Conservation (phyloP, 2,797 vertebrate genomes). For the Ispidina picta region DNA sequence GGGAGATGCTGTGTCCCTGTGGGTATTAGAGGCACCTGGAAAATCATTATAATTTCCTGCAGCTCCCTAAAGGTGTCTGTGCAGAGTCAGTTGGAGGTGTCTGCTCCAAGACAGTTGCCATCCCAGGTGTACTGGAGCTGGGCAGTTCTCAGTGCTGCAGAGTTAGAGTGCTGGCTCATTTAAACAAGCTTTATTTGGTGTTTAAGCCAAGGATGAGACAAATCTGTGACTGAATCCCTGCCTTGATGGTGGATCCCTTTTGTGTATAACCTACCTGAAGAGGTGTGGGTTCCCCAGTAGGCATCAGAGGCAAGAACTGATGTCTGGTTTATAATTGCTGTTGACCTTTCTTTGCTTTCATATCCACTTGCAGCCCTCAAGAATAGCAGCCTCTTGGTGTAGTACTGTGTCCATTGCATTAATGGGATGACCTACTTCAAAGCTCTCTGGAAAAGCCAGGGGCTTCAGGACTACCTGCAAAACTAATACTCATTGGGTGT, state of each 20-base stretch:
- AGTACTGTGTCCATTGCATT: neutral
- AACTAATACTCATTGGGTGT: neutral
- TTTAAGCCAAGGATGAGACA: neutral
- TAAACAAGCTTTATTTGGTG: neutral
- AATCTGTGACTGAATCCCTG: neutral
- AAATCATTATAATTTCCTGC: neutral
- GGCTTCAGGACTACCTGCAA: neutral
- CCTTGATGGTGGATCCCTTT: neutral
- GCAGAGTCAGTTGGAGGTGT: neutral
- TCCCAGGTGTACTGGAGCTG: neutral
- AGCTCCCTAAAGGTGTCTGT: neutral
- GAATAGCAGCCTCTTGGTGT: neutral
- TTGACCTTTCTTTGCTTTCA: conserved; percentile 12
- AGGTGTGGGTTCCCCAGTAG: neutral
- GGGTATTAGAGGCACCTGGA: neutral
- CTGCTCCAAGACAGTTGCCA: neutral
- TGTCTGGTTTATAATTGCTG: neutral
- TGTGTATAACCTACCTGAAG: neutral
- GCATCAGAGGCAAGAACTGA: neutral
- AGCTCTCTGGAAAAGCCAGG: neutral
- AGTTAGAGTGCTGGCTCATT: neutral
- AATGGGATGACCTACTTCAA: neutral
- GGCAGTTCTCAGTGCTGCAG: neutral
- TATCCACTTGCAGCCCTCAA: neutral
- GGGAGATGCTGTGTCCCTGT: neutral